These are phyloP conservation scores for Helostoma temminkii DNA, from an alignment of 2,797 vertebrate genomes.

Conservation along the genomic window DNA sequence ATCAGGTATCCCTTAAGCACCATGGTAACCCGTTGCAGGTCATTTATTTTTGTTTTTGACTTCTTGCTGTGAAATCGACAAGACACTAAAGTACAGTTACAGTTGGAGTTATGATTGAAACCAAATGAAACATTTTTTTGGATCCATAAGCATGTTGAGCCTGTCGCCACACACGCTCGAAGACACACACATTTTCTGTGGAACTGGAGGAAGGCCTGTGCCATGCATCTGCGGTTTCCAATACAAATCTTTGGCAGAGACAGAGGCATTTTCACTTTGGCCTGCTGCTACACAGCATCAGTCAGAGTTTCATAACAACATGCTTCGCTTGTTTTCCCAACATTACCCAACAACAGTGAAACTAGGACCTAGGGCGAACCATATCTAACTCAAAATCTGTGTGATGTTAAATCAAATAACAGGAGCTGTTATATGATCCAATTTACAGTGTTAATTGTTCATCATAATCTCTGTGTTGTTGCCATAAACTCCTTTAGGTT, in stretches of 20 bases:
- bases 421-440: constrained; percentile 20
- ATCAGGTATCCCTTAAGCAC: constrained; percentile 41
- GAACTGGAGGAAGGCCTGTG: constrained; percentile 66
- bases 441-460: constrained; percentile 28
- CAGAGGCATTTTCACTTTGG: constrained; percentile 73
- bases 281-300: constrained; percentile 65
- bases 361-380: constrained; percentile 39
- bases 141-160: constrained; percentile 64
- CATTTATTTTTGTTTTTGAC: constrained; percentile 48
- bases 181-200: constrained; percentile 54
- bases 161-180: constrained; percentile 7
- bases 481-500: constrained; percentile 39
- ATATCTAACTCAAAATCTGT: constrained; percentile 33
- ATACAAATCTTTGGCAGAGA: constrained; percentile 73
- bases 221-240: constrained; percentile 73
- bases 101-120: constrained; percentile 76
- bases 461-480: constrained; percentile 13
- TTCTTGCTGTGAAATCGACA: constrained; percentile 56
- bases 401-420: constrained; percentile 32
- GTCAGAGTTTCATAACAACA: constrained; percentile 74
- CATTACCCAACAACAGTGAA: constrained; percentile 66
- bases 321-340: constrained; percentile 67
- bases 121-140: constrained; percentile 71
- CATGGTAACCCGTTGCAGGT: constrained; percentile 49
- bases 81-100: constrained; percentile 65